A percentile compares a stretch with the other conserved stretches of the same genome.
phyloP scores from a whole-genome alignment of 2,888 invertebrate genomes.

The Acleris sparsana region DNA sequence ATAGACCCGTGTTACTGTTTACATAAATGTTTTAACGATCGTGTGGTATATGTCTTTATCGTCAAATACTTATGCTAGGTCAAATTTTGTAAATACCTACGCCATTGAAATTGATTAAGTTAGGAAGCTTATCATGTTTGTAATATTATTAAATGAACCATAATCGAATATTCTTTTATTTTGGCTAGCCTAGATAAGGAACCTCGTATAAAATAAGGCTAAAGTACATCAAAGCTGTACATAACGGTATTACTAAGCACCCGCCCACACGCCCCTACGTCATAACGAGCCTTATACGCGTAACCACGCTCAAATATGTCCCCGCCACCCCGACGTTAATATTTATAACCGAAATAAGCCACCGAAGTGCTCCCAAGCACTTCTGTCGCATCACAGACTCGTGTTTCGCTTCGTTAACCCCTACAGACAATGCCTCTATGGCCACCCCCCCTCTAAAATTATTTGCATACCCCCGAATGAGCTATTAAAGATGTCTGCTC shows the following conservation, averaged over 20 bases:
- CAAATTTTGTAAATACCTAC: no score
- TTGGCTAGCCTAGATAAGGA: no score
- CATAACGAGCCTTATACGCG: constrained; percentile 66
- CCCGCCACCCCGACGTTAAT: constrained; percentile 65
- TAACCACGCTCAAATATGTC: constrained; percentile 54
- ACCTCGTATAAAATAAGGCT: neutral
- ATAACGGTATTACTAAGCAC: constrained; percentile 40
- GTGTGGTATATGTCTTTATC: no score
- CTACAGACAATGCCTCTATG: constrained; percentile 82
- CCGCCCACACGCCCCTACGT: constrained; percentile 53
- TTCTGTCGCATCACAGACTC: constrained; percentile 77
- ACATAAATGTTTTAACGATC: no score
- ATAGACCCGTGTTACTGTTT: no score
- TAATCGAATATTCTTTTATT: no score
- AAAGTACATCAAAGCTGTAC: constrained; percentile 20
- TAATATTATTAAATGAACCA: no score
- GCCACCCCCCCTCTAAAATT: constrained; percentile 69
- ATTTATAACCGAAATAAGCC: constrained; percentile 76
- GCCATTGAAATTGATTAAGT: no score
- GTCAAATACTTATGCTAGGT: no score
- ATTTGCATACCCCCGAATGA: constrained; percentile 83
- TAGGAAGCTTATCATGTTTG: no score
- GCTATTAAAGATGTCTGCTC: constrained; percentile 82
- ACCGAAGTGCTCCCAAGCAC: constrained; percentile 69
- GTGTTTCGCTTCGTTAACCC: constrained; percentile 79